Evolutionary conservation across 2,113 vertebrate species (phyloP), one percentile per base, ranked within the genome.

Genomic region (Columba janthina): DNA sequence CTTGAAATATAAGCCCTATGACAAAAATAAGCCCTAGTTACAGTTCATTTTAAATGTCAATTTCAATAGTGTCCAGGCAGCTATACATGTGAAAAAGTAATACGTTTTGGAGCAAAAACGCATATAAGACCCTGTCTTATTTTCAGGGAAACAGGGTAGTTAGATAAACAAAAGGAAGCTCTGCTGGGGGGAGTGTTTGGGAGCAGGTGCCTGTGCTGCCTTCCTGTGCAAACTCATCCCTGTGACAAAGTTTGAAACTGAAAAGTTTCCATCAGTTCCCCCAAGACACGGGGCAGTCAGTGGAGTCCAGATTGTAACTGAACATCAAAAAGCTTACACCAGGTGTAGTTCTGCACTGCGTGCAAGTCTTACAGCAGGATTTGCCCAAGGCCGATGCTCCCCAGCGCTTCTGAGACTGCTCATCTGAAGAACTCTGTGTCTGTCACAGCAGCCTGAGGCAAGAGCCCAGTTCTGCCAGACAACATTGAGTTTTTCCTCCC

Each of bases 331-430:
- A 71, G 28, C 42, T 86, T 15, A 42, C 60, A 85, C 25, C 61
- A 22, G 21, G 19, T 11, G 5, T 8, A 6, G 31, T 24, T 88
- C 26, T 58, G 16, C 1, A 5, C 24, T 2, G 5, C 24, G 42
- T 16, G 12, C 60, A 13, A 31, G 15, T 12, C 70, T 28, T 62
- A 11, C 5, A 48, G 70, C 14, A 4, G 9, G 11, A 54, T 22
- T 50, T 4, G 28, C 75, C 72, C 38, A 3, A 42, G 69, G 86
- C 88, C 29, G 7, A 10, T 11, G 81, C 29, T 50, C 6, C 29
- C 46, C 31, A 15, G 0, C 4, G 0, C 48, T 77, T 42, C 48
- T 2, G 29, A 50, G 46, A 13, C 28, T 17, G 0, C 4, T 36
- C 15, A 6, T n/a, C 54, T 54, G 67, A 58, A 64, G 70, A 34